Evolutionary conservation across 2,797 vertebrate genomes (phyloP).

Genomic region (Pteronotus mesoamericanus): DNA sequence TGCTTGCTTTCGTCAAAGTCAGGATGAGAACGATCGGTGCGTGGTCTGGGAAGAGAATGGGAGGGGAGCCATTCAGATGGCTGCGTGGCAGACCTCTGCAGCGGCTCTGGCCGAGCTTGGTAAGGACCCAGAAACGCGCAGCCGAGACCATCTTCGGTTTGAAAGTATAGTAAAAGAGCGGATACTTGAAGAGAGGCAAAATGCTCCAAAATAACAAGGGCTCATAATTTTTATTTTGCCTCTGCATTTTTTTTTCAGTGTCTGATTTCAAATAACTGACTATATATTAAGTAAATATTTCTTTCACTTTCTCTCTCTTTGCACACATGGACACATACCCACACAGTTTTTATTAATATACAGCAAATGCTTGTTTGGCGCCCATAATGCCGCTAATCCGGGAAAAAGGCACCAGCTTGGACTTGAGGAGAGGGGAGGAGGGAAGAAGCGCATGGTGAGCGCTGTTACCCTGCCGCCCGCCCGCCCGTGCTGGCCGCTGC

Average conservation of each 20-base stretch:
- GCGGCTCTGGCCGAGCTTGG: neutral
- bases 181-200: neutral
- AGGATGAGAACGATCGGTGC: neutral
- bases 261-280: neutral
- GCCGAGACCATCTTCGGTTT: neutral
- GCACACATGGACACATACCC: neutral
- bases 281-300: neutral
- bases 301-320: neutral
- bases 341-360: neutral
- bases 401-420: neutral
- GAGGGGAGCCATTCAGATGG: neutral
- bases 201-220: neutral
- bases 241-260: neutral
- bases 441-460: neutral
- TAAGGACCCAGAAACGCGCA: neutral
- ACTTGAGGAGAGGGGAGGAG: neutral
- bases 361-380: neutral
- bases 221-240: neutral
- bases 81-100: neutral
- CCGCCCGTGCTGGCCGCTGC: too few relatives aligned
- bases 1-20: constrained; percentile 1
- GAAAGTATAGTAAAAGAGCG: neutral
- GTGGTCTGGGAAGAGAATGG: neutral
- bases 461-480: neutral
- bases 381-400: neutral